Conservation (phyloP, 2,113 vertebrate genomes). For the Petaurus breviceps region DNA sequence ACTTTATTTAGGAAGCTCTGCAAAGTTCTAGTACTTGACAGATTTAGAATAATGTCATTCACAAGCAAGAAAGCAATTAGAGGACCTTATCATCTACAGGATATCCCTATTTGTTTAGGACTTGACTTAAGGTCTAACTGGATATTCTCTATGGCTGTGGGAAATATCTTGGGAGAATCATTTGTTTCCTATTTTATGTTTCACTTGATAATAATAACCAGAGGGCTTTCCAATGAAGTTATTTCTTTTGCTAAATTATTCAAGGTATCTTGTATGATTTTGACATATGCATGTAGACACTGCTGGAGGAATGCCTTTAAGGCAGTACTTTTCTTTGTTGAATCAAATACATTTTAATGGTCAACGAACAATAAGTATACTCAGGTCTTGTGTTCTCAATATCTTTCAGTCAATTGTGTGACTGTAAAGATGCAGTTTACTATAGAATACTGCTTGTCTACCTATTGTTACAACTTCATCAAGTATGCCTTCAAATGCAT, state of each 20-base stretch:
- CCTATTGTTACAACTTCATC: background rate
- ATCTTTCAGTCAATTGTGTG: background rate
- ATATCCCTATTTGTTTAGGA: background rate
- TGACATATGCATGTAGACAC: background rate
- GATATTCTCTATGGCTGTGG: background rate
- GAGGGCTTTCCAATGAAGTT: background rate
- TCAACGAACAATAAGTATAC: background rate
- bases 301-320: background rate
- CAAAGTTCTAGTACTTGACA: background rate
- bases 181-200: background rate
- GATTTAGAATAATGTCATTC: background rate
- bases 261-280: too few relatives aligned
- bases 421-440: background rate
- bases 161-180: background rate
- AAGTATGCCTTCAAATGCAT: background rate
- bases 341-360: background rate
- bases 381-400: background rate
- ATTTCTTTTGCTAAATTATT: background rate
- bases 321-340: background rate
- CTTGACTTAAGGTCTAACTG: background rate
- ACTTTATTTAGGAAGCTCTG: background rate
- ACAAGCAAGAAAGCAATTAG: background rate
- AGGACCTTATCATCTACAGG: background rate
- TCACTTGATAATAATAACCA: background rate
- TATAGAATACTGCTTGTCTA: background rate